phyloP scores from a whole-genome alignment of 2,888 invertebrate genomes.

The Onchidella celtica region DNA sequence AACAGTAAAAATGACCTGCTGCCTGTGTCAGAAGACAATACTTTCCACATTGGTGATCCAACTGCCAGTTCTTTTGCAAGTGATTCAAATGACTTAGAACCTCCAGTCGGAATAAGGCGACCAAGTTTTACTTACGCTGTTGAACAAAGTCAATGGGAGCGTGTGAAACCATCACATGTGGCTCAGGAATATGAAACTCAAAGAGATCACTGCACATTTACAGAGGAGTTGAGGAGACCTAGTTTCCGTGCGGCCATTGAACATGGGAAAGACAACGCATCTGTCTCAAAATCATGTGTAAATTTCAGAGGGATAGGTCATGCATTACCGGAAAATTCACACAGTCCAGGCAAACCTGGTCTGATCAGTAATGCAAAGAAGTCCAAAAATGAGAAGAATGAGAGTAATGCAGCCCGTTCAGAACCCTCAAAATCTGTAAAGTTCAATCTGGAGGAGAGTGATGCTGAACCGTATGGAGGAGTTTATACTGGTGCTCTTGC shows the following conservation, averaged over 20 bases:
- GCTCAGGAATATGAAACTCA: neutral
- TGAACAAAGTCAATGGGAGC: conserved; percentile 52
- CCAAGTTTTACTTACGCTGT: conserved; percentile 63
- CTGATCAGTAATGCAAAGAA: neutral
- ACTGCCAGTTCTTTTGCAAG: neutral
- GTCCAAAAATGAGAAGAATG: neutral
- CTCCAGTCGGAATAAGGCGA: conserved; percentile 27
- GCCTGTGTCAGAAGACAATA: neutral
- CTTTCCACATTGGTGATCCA: neutral
- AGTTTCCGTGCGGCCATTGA: conserved; percentile 52
- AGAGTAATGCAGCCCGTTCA: neutral
- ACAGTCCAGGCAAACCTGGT: neutral
- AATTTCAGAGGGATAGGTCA: conserved; percentile 9
- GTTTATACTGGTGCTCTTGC: neutral
- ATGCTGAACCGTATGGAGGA: neutral
- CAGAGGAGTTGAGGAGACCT: conserved; percentile 44
- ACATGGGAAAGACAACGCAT: neutral
- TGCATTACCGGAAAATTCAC: conserved; percentile 14
- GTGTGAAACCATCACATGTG: neutral
- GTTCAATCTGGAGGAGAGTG: conserved; percentile 36
- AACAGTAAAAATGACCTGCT: neutral
- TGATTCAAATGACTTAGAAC: neutral
- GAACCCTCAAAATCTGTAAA: conserved; percentile 31
- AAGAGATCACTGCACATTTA: conserved; percentile 36
- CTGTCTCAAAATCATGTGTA: neutral